These are phyloP conservation scores for Porites evermanni DNA, from an alignment of 92 coral and sea anemone species.

Conservation along the genomic window DNA sequence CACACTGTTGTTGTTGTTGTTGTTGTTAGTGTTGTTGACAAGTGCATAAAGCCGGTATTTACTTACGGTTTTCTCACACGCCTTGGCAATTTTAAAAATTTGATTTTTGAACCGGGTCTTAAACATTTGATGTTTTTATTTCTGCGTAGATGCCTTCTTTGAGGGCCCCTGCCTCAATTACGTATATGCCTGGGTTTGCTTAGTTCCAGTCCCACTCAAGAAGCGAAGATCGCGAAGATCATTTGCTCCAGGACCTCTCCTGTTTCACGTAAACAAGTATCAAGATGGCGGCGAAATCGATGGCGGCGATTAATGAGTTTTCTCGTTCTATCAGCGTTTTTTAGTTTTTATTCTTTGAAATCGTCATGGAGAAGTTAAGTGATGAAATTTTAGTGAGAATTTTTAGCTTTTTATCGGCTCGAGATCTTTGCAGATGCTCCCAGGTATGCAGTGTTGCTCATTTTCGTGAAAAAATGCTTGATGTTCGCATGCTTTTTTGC, in stretches of 20 bases:
- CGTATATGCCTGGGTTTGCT: too few relatives aligned
- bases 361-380: slow-evolving; percentile 68
- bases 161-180: too few relatives aligned
- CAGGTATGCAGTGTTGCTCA: slow-evolving; percentile 53
- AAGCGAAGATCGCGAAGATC: neutral
- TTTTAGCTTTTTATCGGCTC: slow-evolving; percentile 80
- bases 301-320: neutral
- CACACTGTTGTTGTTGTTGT: too few relatives aligned
- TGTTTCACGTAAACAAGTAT: slow-evolving; percentile 10
- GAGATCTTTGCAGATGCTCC: slow-evolving; percentile 88
- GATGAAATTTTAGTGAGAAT: slow-evolving; percentile 87
- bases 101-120: too few relatives aligned
- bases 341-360: neutral
- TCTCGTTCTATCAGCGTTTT: neutral
- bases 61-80: too few relatives aligned
- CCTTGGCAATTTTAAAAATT: too few relatives aligned
- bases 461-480: neutral
- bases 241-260: slow-evolving; percentile 17
- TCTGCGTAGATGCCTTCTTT: too few relatives aligned
- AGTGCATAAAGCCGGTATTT: too few relatives aligned
- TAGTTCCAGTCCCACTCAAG: too few relatives aligned
- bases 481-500: neutral
- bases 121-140: too few relatives aligned
- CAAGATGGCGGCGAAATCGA: slow-evolving; percentile 19
- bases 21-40: too few relatives aligned